Evolutionary conservation across 23 tunicate species (phyloP), one percentile per base, ranked within the genome.

Genomic region (Halocynthia aurantium): DNA sequence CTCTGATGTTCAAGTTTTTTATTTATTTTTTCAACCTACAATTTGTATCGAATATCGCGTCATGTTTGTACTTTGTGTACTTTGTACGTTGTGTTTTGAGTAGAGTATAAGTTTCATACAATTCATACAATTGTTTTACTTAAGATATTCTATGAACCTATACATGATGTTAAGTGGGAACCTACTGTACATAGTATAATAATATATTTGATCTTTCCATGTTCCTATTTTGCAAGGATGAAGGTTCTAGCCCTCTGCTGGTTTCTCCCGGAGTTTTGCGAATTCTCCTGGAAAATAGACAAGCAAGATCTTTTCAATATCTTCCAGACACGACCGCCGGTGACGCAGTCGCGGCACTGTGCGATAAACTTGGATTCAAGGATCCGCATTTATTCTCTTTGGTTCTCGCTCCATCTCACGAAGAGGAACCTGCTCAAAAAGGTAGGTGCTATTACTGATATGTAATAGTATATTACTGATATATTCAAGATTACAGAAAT

Each of bases 251-350:
- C 61, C 69, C 72, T 18, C 74, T 89, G 51, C 78, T 89, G 6
- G 71, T 80, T 12, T 71, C 66, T 10, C 85, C 96, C 10, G 87
- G 87, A 13, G 84, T 76, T 49, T 58, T 84, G 71, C 57, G 85
- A 19, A 85, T 89, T 57, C 58, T 55, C 0, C 73, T 84, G 53
- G 96, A 84, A 76, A 87, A 70, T 15, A 76, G 84, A 6, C 81
- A 89, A 61, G 10, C 89, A 6, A 70, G 82, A 19, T 75, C 89
- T 19, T 89, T 89, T 68, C 77, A 84, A 62, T 89, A 84, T 74
- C 56, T 71, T 52, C 78, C 67, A 9, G 88, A 84, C 5, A 84
- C 96, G 5, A 84, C 88, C 11, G 96, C 96, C 7, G 96, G 85
- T 8, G 96, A 89, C 57, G 68, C 76, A 17, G 89, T 89, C 22